Evolutionary conservation across 2,888 invertebrate genomes (phyloP).

Genomic region (Leucophora obtusa): DNA sequence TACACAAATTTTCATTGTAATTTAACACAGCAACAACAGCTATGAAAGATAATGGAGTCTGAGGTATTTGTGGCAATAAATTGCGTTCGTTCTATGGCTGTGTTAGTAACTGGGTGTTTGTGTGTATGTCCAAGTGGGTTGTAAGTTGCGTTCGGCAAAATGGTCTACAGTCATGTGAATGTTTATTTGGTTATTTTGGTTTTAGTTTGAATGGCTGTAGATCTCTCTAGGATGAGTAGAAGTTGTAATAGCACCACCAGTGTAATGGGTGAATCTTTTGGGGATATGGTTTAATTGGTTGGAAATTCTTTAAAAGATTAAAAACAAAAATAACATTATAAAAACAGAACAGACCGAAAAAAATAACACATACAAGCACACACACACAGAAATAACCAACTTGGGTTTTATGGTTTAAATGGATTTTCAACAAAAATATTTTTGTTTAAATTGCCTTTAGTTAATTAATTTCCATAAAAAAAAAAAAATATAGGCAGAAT

Average conservation of each 20-base stretch:
- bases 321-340: conserved; percentile 24
- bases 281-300: conserved; percentile 30
- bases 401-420: conserved; percentile 32
- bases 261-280: neutral
- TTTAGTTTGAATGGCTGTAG: conserved; percentile 1
- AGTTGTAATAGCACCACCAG: conserved; percentile 11
- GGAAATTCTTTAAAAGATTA: conserved; percentile 40
- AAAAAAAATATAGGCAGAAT: neutral
- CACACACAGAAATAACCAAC: conserved; percentile 18
- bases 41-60: conserved; percentile 53
- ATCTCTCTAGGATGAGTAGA: neutral
- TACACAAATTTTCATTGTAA: conserved; percentile 38
- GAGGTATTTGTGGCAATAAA: conserved; percentile 65
- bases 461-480: conserved; percentile 30
- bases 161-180: conserved; percentile 20
- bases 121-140: neutral
- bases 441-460: conserved; percentile 33
- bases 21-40: conserved; percentile 20
- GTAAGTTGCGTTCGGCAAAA: neutral
- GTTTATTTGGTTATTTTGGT: conserved; percentile 23
- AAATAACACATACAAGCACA: neutral
- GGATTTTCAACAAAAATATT: conserved; percentile 21
- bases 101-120: neutral
- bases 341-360: neutral
- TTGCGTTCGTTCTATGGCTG: conserved; percentile 55